Percentiles rank a stretch among this genome's conserved stretches.
Evolutionary conservation across 2,797 vertebrate species (phyloP).

Genomic region (Sebastes trivittatus): DNA sequence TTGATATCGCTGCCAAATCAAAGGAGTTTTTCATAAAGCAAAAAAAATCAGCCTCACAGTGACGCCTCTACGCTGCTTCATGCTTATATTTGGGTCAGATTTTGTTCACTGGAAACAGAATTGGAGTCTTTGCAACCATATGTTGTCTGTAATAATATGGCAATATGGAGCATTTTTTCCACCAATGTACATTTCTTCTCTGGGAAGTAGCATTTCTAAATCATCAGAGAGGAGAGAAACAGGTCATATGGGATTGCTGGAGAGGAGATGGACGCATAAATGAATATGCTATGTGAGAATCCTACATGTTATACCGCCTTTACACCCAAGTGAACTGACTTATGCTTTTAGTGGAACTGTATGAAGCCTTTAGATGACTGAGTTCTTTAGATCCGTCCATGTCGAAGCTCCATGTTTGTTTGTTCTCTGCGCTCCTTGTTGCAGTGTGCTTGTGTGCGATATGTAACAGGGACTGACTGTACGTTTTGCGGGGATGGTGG

Average conservation of each 20-base stretch:
- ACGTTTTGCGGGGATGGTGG: not conserved
- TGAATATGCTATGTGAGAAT: slow-evolving; percentile 31
- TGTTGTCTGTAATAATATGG: not conserved
- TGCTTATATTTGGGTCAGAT: slow-evolving; percentile 52
- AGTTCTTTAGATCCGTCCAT: slow-evolving; percentile 7
- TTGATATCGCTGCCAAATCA: slow-evolving; percentile 57
- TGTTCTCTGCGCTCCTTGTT: not conserved
- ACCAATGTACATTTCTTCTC: not conserved
- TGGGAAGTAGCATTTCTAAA: slow-evolving; percentile 25
- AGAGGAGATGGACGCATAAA: slow-evolving; percentile 32
- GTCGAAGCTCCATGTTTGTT: slow-evolving; percentile 3
- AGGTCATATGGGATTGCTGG: slow-evolving; percentile 12
- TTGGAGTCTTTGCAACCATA: slow-evolving; percentile 1
- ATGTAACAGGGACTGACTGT: slow-evolving; percentile 20
- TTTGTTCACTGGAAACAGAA: slow-evolving; percentile 15
- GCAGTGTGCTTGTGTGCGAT: not conserved
- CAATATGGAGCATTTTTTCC: not conserved
- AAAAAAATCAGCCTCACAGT: slow-evolving; percentile 9
- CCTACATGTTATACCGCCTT: slow-evolving; percentile 7
- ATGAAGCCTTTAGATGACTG: slow-evolving; percentile 1
- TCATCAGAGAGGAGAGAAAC: slow-evolving; percentile 25
- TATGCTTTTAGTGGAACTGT: slow-evolving; percentile 8
- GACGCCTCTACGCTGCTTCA: slow-evolving; percentile 6
- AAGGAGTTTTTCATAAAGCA: slow-evolving; percentile 42
- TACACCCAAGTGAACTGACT: slow-evolving; percentile 15